Evolutionary conservation across 1,140 invertebrate genomes (phyloP), one percentile per base, ranked within the genome.

Genomic region (Camponotus pennsylvanicus): DNA sequence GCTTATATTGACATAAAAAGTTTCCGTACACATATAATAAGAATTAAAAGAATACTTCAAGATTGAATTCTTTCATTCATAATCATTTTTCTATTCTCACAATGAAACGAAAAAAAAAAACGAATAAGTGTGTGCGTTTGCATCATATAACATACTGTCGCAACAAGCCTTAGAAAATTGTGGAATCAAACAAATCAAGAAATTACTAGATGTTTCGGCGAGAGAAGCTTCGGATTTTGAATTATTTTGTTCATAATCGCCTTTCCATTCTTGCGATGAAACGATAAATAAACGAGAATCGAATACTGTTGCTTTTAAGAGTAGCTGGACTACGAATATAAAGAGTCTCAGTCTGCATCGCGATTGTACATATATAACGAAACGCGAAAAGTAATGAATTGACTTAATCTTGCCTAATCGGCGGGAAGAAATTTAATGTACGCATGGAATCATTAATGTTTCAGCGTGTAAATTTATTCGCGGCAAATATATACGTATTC

Each of bases 341-440:
- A 27, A 27, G 27, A 27, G 45, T 85, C 82, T 37, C 57, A 49
- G 32, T 21, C 61, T 49, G 87, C 61, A 85, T 89, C 57, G 76
- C 63, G 70, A 91, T 89, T 93, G 93, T 93, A 93, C 85, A 93
- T 93, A 93, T 93, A 91, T 93, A 93, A 93, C 90, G 40, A 61
- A 59, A 82, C 73, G 55, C 32, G 18, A 66, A 64, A 49, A 57
- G 64, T 49, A 55, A n/a, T 27, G 37, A 73, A 27, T 61, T 61
- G 73, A 73, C n/a, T 71, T 42, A 9, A 59, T 8, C 61, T 80
- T 69, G 21, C n/a, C 13, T 69, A 52, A 67, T 67, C 15, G 15
- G 18, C 34, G 21, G 66, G 76, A 27, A 11, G 67, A 67, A 42
- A 52, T 66, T 49, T 42, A 32, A 55, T 45, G 18, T 78, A 52